Conservation (phyloP, 2,888 invertebrate genomes). For the Epistrophella euchroma region DNA sequence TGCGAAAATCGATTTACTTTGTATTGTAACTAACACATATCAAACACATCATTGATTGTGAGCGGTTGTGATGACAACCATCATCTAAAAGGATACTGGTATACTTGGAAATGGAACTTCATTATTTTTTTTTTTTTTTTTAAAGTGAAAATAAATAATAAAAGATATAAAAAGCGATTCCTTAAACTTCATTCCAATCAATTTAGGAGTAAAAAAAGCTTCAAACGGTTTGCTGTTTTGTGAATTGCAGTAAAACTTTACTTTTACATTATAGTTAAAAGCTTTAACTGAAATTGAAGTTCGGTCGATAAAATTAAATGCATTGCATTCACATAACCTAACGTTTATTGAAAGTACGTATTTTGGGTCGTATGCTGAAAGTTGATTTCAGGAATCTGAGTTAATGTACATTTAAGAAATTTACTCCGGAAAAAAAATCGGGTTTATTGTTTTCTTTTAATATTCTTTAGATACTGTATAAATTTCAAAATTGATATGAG, state of each 20-base stretch:
- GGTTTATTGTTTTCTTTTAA: too few relatives aligned
- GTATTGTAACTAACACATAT: background rate
- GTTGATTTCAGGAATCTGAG: too few relatives aligned
- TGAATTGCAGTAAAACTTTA: background rate
- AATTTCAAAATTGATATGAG: too few relatives aligned
- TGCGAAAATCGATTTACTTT: slow-evolving; percentile 44
- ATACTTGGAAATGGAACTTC: slow-evolving; percentile 43
- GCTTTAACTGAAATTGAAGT: background rate
- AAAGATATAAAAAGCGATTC: slow-evolving; percentile 1
- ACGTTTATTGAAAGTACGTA: too few relatives aligned
- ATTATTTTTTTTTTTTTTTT: slow-evolving; percentile 9
- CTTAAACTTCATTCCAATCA: slow-evolving; percentile 1
- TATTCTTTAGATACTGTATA: too few relatives aligned
- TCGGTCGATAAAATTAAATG: too few relatives aligned
- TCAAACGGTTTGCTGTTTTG: background rate
- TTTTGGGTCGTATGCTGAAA: too few relatives aligned
- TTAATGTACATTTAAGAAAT: too few relatives aligned
- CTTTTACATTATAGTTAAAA: too few relatives aligned
- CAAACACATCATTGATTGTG: background rate
- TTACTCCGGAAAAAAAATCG: too few relatives aligned
- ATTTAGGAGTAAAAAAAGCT: background rate
- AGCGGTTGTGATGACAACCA: background rate
- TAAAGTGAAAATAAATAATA: slow-evolving; percentile 25
- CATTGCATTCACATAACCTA: too few relatives aligned
- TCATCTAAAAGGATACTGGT: background rate